A percentile compares a stretch with the other conserved stretches of the same genome.
Evolutionary conservation across 2,888 invertebrate species (phyloP).

Genomic region (Spilarctia lutea): DNA sequence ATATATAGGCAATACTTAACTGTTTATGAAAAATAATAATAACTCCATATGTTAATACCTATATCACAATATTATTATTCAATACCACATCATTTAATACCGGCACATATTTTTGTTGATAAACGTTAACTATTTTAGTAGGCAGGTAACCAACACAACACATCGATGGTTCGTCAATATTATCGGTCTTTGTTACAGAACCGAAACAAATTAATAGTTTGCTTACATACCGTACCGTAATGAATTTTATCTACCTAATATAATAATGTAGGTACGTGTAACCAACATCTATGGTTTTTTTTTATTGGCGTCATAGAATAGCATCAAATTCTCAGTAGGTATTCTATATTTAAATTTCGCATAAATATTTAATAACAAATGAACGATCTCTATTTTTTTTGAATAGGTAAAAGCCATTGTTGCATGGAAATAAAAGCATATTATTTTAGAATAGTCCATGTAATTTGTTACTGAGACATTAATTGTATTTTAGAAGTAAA

Average conservation of each 20-base stretch:
- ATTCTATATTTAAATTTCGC: neutral
- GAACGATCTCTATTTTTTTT: neutral
- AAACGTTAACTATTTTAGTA: too few species aligned
- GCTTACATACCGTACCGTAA: neutral
- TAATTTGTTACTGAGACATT: neutral
- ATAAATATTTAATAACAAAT: neutral
- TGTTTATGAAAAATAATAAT: too few species aligned
- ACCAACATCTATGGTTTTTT: neutral
- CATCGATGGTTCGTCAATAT: constrained; percentile 1
- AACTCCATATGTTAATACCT: too few species aligned
- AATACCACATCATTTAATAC: neutral
- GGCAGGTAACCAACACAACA: neutral
- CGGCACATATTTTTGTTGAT: neutral
- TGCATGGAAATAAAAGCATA: neutral
- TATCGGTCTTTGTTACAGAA: constrained; percentile 2
- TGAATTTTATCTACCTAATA: neutral
- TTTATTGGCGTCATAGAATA: neutral
- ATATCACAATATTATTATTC: neutral
- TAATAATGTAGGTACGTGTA: neutral
- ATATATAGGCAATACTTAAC: too few species aligned
- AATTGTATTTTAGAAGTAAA: neutral
- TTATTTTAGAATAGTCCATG: neutral
- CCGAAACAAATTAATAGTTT: constrained; percentile 7
- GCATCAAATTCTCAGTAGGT: neutral
- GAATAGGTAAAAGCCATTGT: neutral